Conservation (phyloP, 2,797 vertebrate genomes). For the Xenops minutus region DNA sequence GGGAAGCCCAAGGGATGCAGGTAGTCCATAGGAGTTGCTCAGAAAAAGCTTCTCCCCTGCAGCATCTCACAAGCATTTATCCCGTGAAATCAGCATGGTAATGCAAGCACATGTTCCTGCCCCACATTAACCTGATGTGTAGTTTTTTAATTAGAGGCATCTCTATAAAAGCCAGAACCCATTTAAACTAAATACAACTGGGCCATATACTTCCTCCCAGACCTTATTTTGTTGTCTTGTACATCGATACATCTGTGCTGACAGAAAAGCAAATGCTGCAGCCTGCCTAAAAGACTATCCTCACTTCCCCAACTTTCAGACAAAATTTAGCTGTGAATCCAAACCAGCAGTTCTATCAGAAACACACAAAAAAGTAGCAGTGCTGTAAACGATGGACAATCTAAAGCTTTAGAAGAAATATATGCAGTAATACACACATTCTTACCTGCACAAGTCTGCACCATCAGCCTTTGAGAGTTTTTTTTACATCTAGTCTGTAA, state of each 20-base stretch:
- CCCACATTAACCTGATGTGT: neutral
- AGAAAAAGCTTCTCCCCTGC: neutral
- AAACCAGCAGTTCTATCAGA: slow-evolving; percentile 8
- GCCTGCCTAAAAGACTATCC: neutral
- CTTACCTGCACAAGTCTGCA: slow-evolving; percentile 73
- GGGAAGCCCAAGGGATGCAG: neutral
- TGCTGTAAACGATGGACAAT: slow-evolving; percentile 10
- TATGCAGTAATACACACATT: neutral
- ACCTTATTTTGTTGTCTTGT: neutral
- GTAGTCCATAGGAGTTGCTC: neutral
- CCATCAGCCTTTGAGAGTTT: slow-evolving; percentile 62
- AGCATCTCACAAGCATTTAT: neutral
- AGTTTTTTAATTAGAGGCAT: neutral
- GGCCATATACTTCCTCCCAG: neutral
- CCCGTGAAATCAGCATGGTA: neutral
- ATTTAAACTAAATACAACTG: neutral
- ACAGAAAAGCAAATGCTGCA: neutral
- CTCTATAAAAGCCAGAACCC: neutral
- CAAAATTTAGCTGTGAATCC: slow-evolving; percentile 41
- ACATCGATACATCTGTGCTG: neutral
- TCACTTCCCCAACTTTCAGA: slow-evolving; percentile 51
- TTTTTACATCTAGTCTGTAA: slow-evolving; percentile 73
- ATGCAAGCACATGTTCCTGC: neutral
- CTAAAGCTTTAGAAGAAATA: slow-evolving; percentile 35
- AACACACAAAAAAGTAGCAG: slow-evolving; percentile 26